Evolutionary conservation across 2,113 vertebrate species (phyloP).

Genomic region (Thunnus thynnus): DNA sequence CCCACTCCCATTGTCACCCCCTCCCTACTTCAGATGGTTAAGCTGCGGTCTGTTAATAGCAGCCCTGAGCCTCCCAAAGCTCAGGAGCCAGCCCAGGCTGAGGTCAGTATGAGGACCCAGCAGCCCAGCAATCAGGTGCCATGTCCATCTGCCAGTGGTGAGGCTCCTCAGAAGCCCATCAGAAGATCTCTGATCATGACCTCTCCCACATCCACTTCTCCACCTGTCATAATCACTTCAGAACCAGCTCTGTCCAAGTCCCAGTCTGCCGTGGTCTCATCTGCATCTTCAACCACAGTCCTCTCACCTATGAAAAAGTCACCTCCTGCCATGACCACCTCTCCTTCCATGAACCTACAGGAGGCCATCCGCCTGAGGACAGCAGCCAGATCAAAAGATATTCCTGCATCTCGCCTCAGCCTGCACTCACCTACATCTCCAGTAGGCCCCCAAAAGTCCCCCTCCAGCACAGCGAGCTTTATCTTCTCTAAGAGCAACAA

Average conservation of each 20-base stretch:
- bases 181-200: constrained; percentile 84
- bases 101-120: constrained; percentile 45
- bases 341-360: constrained; percentile 87
- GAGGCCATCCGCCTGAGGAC: constrained; percentile 90
- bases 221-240: constrained; percentile 28
- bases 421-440: constrained; percentile 70
- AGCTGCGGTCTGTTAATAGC: constrained; percentile 87
- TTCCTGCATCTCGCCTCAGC: constrained; percentile 61
- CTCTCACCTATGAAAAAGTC: constrained; percentile 78
- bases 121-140: constrained; percentile 8
- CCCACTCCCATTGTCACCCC: constrained; percentile 85
- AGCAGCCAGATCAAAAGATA: constrained; percentile 80
- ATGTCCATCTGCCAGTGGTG: constrained; percentile 41
- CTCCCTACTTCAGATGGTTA: constrained; percentile 90
- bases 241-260: constrained; percentile 36
- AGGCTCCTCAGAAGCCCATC: constrained; percentile 90
- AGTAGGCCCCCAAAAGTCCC: constrained; percentile 82
- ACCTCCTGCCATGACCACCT: constrained; percentile 62
- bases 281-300: constrained; percentile 31
- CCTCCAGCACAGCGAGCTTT: constrained; percentile 93
- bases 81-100: constrained; percentile 41
- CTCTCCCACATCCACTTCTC: constrained; percentile 41
- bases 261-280: constrained; percentile 38
- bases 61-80: constrained; percentile 48
- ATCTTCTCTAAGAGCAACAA: constrained; percentile 93